Percentiles rank a stretch among this genome's conserved stretches.
These are phyloP conservation scores for Dorcus hopei DNA, from an alignment of 2,888 invertebrate genomes.

Conservation along the genomic window DNA sequence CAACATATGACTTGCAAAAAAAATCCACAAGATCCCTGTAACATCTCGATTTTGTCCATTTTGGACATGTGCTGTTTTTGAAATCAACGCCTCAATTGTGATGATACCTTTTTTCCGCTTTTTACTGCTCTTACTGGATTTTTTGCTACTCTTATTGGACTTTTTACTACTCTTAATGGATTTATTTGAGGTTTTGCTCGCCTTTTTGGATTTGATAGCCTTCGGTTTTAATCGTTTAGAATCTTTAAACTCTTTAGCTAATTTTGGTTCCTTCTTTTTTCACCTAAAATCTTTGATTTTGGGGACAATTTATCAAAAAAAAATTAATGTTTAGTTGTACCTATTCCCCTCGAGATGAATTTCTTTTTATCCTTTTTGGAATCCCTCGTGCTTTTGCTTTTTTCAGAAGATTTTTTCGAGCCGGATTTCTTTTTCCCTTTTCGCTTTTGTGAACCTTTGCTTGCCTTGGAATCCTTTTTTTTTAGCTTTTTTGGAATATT, in stretches of 20 bases:
- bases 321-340: too few species aligned
- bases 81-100: too few species aligned
- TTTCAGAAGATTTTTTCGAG: constrained; percentile 14
- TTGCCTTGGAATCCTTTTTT: constrained; percentile 4
- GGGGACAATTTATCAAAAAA: too few species aligned
- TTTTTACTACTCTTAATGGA: constrained; percentile 7
- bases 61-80: too few species aligned
- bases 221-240: not conserved
- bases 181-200: not conserved
- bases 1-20: too few species aligned
- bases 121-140: constrained; percentile 17
- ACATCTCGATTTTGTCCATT: too few species aligned
- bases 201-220: too few species aligned
- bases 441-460: constrained; percentile 10
- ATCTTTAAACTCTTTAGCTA: not conserved
- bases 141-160: constrained; percentile 7
- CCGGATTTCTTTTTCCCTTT: constrained; percentile 20
- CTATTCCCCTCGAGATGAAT: constrained; percentile 10
- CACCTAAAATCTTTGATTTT: not conserved
- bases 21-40: too few species aligned
- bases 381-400: constrained; percentile 6
- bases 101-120: constrained; percentile 12
- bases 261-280: not conserved
- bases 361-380: constrained; percentile 17
- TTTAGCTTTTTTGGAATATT: not conserved